A percentile compares a stretch with the other conserved stretches of the same genome.
Evolutionary conservation across 2,888 invertebrate species (phyloP).

Genomic region (Lasioglossum villosulum): DNA sequence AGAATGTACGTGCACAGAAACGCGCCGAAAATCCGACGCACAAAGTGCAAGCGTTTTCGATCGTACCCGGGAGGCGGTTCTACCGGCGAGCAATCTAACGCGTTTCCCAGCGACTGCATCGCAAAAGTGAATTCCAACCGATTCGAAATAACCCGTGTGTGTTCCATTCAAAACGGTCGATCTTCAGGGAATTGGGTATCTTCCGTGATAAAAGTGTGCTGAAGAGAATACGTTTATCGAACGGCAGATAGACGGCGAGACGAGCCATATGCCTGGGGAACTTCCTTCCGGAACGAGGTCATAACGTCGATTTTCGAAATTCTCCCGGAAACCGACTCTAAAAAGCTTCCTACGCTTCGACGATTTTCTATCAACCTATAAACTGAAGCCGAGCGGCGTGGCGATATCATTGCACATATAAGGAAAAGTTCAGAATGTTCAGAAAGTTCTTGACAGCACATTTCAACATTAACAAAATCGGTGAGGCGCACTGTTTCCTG

Average conservation of each 20-base stretch:
- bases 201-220: conserved; percentile 14
- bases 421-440: too few relatives aligned
- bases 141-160: conserved; percentile 43
- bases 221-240: conserved; percentile 16
- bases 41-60: conserved; percentile 35
- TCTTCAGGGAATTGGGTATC: conserved; percentile 28
- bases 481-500: too few relatives aligned
- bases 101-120: conserved; percentile 29
- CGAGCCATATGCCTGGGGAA: background rate
- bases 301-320: background rate
- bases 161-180: conserved; percentile 25
- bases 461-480: too few relatives aligned
- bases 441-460: too few relatives aligned
- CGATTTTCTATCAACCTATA: too few relatives aligned
- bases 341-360: too few relatives aligned
- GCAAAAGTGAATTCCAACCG: conserved; percentile 40
- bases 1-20: background rate
- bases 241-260: background rate
- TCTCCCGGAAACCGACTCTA: background rate
- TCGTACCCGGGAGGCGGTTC: conserved; percentile 21
- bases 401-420: too few relatives aligned
- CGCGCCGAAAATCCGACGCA: conserved; percentile 27
- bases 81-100: conserved; percentile 34
- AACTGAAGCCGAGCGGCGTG: too few relatives aligned
- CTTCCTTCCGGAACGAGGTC: background rate